Evolutionary conservation across 1,140 invertebrate genomes (phyloP).

Genomic region (Steinernema khuongi): DNA sequence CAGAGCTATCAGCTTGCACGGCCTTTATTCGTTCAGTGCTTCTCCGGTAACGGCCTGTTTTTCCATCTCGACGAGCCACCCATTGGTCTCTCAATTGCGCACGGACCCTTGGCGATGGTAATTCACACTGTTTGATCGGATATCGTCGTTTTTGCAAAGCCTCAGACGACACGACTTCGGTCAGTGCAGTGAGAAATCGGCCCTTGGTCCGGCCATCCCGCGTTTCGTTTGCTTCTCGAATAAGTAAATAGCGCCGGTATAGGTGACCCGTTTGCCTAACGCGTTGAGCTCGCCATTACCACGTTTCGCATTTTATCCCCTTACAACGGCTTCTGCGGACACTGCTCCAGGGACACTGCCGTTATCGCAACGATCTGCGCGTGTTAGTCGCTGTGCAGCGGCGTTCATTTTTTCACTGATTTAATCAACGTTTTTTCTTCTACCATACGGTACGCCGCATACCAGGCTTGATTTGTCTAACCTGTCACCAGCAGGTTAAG

Average conservation of each 20-base stretch:
- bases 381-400: not conserved
- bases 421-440: not conserved
- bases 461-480: not conserved
- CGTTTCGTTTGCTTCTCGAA: slow-evolving; percentile 12
- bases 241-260: not conserved
- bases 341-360: not conserved
- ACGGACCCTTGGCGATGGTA: not conserved
- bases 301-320: not conserved
- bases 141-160: not conserved
- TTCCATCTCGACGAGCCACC: too few relatives aligned
- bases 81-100: not conserved
- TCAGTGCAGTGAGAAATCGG: not conserved
- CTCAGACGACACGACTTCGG: not conserved
- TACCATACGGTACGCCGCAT: not conserved
- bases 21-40: too few relatives aligned
- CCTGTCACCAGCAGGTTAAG: not conserved
- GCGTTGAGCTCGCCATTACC: not conserved
- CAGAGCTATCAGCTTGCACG: too few relatives aligned
- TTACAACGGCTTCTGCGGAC: not conserved
- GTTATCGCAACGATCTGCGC: not conserved
- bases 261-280: slow-evolving; percentile 11
- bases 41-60: too few relatives aligned
- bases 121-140: not conserved
- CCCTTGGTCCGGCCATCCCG: not conserved
- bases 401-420: not conserved